Evolutionary conservation across 2,797 vertebrate genomes (phyloP), one percentile per base, ranked within the genome.

Genomic region (Austrolebias charrua): DNA sequence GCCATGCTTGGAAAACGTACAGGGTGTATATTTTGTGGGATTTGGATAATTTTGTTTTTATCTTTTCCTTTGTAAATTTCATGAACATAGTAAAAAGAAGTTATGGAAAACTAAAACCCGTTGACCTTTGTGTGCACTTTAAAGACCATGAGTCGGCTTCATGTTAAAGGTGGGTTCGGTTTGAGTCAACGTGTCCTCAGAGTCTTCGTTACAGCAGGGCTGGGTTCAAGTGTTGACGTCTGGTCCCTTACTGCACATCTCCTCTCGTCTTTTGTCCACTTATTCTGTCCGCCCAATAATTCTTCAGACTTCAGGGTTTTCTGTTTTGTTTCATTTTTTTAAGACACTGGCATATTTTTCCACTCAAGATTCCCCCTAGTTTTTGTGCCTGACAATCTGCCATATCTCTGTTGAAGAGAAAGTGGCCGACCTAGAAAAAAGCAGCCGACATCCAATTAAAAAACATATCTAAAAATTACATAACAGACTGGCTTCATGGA

Each of bases 11-110:
- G 85, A 90, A 90, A 90, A 89, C 91, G 93, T 95, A 94, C 91
- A 91, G 92, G 88, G 90, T 89, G 90, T 91, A 85, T 79, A 93
- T 95, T 75, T 94, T 94, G 72, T 93, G 93, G 88, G 89, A 75
- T 91, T 80, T 90, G 92, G 38, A 40, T 40, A 40, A 93, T 83
- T 78, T 80, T 86, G 81, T 89, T 88, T 24, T 90, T 79, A 86
- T 87, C 80, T 84, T 83, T 83, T 70, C 70, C 61, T 55, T 72
- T 81, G 85, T 88, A 88, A 86, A 40, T 86, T 90, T 89, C 83
- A 84, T 93, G 89, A 90, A 90, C 89, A 91, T 88, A 88, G 90
- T 92, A 88, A 91, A 92, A 90, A 91, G 81, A 86, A 83, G 63
- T 77, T 84, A 88, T 88, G 82, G 90, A 86, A 59, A 88, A 80